Evolutionary conservation across 2,888 invertebrate genomes (phyloP).

Genomic region (Thera britannica): DNA sequence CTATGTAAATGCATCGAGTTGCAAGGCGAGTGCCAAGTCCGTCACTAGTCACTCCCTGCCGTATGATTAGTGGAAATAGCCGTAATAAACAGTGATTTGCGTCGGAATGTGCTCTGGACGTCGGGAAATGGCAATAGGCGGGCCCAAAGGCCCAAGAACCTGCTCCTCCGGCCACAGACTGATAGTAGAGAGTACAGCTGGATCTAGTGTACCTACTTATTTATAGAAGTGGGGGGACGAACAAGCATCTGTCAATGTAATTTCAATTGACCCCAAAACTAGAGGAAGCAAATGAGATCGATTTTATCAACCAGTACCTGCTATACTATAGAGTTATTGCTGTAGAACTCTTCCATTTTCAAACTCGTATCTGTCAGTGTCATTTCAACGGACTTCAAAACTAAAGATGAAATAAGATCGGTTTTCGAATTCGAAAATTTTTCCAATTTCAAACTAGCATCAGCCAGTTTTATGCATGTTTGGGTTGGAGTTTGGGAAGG

Average conservation of each 20-base stretch:
- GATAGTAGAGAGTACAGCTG: not conserved
- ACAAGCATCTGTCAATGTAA: not conserved
- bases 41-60: conserved; percentile 9
- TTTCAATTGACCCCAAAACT: not conserved
- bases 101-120: conserved; percentile 59
- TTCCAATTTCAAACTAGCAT: too few relatives aligned
- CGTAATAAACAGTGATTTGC: conserved; percentile 75
- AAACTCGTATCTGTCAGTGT: too few relatives aligned
- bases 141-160: conserved; percentile 53
- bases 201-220: not conserved
- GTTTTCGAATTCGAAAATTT: too few relatives aligned
- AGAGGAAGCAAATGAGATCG: not conserved
- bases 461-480: too few relatives aligned
- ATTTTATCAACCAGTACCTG: not conserved
- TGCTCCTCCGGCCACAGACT: conserved; percentile 47
- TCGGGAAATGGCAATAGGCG: conserved; percentile 66
- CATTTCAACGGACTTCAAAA: too few relatives aligned
- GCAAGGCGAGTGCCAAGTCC: conserved; percentile 24
- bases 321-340: too few relatives aligned
- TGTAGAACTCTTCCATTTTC: too few relatives aligned
- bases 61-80: conserved; percentile 61
- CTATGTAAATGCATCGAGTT: not conserved
- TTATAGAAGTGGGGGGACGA: not conserved
- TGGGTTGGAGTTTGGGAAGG: too few relatives aligned
- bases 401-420: too few relatives aligned